Conservation (phyloP, 2,797 vertebrate genomes). For the Pantherophis vulpinus region DNA sequence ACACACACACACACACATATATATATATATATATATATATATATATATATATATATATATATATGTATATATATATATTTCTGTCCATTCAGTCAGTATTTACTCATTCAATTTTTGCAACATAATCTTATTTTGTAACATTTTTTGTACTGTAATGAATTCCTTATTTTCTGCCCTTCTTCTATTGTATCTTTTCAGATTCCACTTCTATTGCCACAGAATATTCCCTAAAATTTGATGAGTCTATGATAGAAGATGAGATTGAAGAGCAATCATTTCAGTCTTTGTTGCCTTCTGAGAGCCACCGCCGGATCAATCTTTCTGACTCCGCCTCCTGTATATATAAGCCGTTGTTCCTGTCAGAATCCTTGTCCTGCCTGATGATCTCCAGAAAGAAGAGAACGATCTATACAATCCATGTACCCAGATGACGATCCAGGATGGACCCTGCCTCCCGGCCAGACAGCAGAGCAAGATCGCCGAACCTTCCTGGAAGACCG, state of each 20-base stretch:
- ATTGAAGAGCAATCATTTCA: slow-evolving; percentile 94
- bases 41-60: too few species aligned
- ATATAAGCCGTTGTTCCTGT: too few species aligned
- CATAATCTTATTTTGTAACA: neutral
- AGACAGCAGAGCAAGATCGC: too few species aligned
- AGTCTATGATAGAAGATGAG: slow-evolving; percentile 95
- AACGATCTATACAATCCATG: too few species aligned
- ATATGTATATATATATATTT: neutral
- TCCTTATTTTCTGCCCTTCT: neutral
- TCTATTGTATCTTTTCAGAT: slow-evolving; percentile 65
- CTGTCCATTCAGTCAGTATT: neutral
- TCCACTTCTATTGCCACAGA: slow-evolving; percentile 85
- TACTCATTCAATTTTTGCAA: neutral
- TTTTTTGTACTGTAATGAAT: neutral
- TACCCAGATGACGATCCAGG: too few species aligned
- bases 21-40: too few species aligned
- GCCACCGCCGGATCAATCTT: slow-evolving; percentile 86
- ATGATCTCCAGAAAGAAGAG: too few species aligned
- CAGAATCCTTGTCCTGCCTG: too few species aligned
- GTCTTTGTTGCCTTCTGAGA: slow-evolving; percentile 92
- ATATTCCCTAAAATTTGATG: slow-evolving; percentile 92
- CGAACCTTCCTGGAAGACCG: too few species aligned
- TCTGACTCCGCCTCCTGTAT: too few species aligned
- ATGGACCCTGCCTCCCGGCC: too few species aligned
- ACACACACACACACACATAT: too few species aligned